A percentile compares a stretch with the other conserved stretches of the same genome.
Evolutionary conservation across 2,113 vertebrate species (phyloP).

Genomic region (Eurypyga helias): DNA sequence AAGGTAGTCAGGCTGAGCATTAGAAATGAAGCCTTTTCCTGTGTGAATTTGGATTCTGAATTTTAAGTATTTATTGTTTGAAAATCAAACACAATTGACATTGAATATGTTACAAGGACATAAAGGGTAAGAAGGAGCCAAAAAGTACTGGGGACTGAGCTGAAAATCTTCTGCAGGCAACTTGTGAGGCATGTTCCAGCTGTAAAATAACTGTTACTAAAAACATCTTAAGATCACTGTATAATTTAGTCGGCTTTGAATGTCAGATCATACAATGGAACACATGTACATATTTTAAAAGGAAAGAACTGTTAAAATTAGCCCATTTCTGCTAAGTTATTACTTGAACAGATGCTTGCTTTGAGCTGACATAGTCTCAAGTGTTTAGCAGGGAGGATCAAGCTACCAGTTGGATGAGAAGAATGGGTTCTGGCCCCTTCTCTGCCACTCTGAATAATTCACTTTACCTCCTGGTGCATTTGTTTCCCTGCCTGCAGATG

Average conservation of each 20-base stretch:
- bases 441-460: neutral
- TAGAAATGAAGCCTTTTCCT: neutral
- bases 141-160: neutral
- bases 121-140: neutral
- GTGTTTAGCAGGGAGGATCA: neutral
- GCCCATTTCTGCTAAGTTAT: neutral
- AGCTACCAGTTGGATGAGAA: neutral
- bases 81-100: neutral
- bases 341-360: neutral
- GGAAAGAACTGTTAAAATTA: neutral
- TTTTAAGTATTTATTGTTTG: neutral
- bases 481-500: neutral
- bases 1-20: neutral
- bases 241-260: constrained; percentile 14
- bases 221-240: neutral
- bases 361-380: neutral
- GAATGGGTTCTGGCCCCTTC: neutral
- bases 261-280: neutral
- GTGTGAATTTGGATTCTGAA: neutral
- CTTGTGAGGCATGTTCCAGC: neutral
- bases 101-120: neutral
- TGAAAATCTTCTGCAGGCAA: neutral
- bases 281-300: neutral
- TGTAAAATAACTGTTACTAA: neutral
- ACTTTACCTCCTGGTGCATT: neutral